Conservation (phyloP, 2,888 invertebrate genomes). For the Amblyjoppa proteus region DNA sequence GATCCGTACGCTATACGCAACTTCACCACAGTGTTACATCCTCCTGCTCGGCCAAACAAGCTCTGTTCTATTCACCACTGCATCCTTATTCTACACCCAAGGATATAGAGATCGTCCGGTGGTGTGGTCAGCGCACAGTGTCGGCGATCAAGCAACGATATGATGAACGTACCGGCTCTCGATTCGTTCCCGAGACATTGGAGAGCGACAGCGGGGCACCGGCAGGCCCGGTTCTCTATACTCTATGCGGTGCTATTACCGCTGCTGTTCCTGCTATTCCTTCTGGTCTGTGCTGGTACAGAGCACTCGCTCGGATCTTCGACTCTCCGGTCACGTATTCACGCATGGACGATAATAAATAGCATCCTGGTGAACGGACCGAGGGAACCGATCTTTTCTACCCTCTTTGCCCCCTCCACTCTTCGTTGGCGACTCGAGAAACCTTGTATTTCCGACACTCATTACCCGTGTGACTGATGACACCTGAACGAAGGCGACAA, state of each 20-base stretch:
- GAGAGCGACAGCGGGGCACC: constrained; percentile 27
- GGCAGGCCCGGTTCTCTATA: neutral
- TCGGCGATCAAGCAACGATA: constrained; percentile 52
- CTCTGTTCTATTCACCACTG: constrained; percentile 5
- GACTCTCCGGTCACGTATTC: constrained; percentile 76
- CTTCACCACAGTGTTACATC: constrained; percentile 2
- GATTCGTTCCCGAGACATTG: constrained; percentile 32
- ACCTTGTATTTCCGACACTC: constrained; percentile 81
- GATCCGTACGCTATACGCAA: neutral
- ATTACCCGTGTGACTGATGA: constrained; percentile 82
- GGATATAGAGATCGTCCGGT: constrained; percentile 40
- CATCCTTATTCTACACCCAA: constrained; percentile 23
- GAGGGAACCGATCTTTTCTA: constrained; percentile 55
- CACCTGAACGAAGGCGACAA: constrained; percentile 79
- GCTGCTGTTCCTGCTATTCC: constrained; percentile 18
- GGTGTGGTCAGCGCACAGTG: constrained; percentile 20
- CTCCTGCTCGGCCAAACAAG: constrained; percentile 11
- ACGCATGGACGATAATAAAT: constrained; percentile 78
- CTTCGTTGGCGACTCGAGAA: constrained; percentile 71
- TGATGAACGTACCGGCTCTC: constrained; percentile 38
- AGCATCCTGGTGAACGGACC: constrained; percentile 70
- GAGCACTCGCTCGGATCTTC: constrained; percentile 48
- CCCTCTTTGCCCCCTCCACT: constrained; percentile 5
- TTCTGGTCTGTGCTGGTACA: constrained; percentile 9
- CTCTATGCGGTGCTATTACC: neutral